Percentiles rank a stretch among this genome's conserved stretches.
Evolutionary conservation across 2,888 invertebrate species (phyloP).

Genomic region (Melieria crassipennis): DNA sequence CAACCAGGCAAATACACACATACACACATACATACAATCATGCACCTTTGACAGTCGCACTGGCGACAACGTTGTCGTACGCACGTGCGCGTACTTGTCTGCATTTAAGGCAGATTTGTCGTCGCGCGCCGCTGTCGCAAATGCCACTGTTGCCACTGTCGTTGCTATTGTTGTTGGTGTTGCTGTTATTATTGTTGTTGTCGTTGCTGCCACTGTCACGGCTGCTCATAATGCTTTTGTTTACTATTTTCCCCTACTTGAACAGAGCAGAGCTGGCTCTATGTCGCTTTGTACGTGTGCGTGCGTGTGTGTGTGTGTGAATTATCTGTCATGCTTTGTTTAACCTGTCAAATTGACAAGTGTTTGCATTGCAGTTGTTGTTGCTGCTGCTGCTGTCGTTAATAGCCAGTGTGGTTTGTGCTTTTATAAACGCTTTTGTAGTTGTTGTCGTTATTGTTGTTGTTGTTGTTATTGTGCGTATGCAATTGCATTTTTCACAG

Average conservation of each 20-base stretch:
- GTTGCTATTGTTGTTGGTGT: conserved; percentile 29
- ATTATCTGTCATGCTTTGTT: conserved; percentile 56
- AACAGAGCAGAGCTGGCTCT: no score
- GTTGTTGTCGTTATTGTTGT: neutral
- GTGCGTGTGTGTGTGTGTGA: conserved; percentile 10
- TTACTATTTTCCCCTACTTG: conserved; percentile 36
- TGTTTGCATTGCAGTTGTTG: conserved; percentile 50
- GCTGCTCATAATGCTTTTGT: conserved; percentile 13
- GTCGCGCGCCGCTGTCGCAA: neutral
- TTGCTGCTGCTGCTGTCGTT: neutral
- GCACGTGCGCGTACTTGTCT: no score
- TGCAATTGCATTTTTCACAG: conserved; percentile 1
- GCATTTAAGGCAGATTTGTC: no score
- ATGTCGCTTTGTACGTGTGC: neutral
- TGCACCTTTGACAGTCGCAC: neutral
- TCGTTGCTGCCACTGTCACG: conserved; percentile 30
- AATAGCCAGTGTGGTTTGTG: neutral
- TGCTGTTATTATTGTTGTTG: conserved; percentile 45
- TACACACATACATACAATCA: neutral
- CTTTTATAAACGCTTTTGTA: neutral
- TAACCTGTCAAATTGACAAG: conserved; percentile 58
- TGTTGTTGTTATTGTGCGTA: conserved; percentile 4
- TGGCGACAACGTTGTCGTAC: neutral
- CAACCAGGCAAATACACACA: neutral
- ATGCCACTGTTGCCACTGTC: conserved; percentile 49